These are phyloP conservation scores for Matsumurasca onukii DNA, from an alignment of 1,140 invertebrate genomes.

Conservation along the genomic window DNA sequence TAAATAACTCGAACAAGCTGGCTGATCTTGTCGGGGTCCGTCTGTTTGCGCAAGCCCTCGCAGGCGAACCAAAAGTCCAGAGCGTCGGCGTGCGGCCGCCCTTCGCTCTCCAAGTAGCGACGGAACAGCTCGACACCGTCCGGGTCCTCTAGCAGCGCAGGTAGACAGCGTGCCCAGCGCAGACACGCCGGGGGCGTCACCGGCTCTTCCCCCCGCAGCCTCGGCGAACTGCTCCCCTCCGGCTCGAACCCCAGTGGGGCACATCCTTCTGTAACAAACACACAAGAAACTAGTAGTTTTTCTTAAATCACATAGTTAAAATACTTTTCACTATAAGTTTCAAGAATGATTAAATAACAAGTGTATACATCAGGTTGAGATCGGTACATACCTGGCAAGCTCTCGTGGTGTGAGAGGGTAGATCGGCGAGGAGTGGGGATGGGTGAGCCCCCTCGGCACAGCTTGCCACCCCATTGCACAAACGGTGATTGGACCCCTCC, in stretches of 20 bases:
- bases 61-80: slow-evolving; percentile 92
- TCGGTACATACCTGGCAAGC: slow-evolving; percentile 37
- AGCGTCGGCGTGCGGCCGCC: slow-evolving; percentile 70
- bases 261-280: slow-evolving; percentile 50
- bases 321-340: neutral
- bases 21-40: slow-evolving; percentile 67
- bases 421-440: slow-evolving; percentile 53
- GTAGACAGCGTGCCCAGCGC: slow-evolving; percentile 82
- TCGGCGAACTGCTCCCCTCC: slow-evolving; percentile 45
- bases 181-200: slow-evolving; percentile 72
- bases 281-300: no score
- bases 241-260: slow-evolving; percentile 56
- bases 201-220: slow-evolving; percentile 48
- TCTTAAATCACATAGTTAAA: neutral
- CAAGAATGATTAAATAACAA: neutral
- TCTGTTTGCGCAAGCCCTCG: slow-evolving; percentile 80
- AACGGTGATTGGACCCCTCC: slow-evolving; percentile 47
- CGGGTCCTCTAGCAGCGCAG: slow-evolving; percentile 76
- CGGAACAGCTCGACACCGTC: slow-evolving; percentile 85
- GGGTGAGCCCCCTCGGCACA: slow-evolving; percentile 38
- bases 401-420: slow-evolving; percentile 42
- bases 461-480: slow-evolving; percentile 25
- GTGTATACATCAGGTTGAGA: no score
- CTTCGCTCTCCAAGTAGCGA: slow-evolving; percentile 79
- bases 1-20: slow-evolving; percentile 81